Evolutionary conservation across 2,113 vertebrate species (phyloP).

Genomic region (Bubalus kerabau): DNA sequence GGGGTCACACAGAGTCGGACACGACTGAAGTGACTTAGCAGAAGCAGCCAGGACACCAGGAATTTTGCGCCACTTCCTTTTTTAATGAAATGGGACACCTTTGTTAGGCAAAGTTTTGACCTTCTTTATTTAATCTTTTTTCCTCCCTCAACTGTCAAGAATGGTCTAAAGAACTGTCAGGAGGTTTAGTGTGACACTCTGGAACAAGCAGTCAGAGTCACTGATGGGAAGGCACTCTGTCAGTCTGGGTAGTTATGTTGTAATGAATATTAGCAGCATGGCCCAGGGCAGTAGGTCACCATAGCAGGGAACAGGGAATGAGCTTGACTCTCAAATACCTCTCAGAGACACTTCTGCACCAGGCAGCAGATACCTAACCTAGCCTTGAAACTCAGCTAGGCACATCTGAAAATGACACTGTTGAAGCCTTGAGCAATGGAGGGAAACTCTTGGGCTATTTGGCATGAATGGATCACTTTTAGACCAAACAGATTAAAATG

Average conservation of each 20-base stretch:
- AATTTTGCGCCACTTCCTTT: neutral
- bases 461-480: neutral
- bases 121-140: neutral
- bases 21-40: no score
- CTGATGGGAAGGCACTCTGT: neutral
- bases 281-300: neutral
- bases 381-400: neutral
- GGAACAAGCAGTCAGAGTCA: neutral
- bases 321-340: neutral
- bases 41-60: neutral
- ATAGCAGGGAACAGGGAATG: neutral
- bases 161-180: neutral
- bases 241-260: neutral
- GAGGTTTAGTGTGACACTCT: neutral
- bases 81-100: neutral
- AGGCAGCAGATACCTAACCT: neutral
- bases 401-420: neutral
- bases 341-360: neutral
- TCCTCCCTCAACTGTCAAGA: neutral
- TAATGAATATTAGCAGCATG: neutral
- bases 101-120: neutral
- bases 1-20: no score
- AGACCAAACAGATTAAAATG: neutral
- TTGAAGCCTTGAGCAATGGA: neutral
- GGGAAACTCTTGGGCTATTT: neutral